Evolutionary conservation across 2,888 invertebrate genomes (phyloP).

Genomic region (Eledona agricola): DNA sequence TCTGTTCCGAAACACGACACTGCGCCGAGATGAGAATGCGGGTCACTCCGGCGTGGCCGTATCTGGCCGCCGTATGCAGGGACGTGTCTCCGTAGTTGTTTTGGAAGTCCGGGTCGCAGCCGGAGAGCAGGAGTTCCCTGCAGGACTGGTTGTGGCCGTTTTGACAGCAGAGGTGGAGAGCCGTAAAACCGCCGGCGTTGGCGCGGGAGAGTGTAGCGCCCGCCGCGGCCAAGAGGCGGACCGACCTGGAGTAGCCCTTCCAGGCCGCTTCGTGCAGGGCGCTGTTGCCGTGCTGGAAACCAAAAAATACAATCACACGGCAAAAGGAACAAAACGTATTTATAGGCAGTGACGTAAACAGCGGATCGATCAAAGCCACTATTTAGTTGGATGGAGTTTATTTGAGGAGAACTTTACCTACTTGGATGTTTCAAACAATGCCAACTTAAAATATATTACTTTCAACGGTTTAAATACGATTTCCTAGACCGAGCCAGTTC

Average conservation of each 20-base stretch:
- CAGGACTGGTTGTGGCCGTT: constrained; percentile 97
- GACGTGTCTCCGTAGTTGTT: constrained; percentile 97
- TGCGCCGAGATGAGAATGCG: constrained; percentile 92
- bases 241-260: constrained; percentile 91
- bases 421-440: too few relatives aligned
- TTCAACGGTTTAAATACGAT: too few relatives aligned
- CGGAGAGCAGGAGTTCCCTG: constrained; percentile 85
- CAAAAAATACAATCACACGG: constrained; percentile 1
- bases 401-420: too few relatives aligned
- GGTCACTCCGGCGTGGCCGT: constrained; percentile 96
- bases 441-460: too few relatives aligned
- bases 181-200: constrained; percentile 89
- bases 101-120: constrained; percentile 86
- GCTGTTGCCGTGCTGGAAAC: constrained; percentile 87
- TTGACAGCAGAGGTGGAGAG: constrained; percentile 95
- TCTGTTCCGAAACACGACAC: constrained; percentile 84
- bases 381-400: too few relatives aligned
- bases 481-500: too few relatives aligned
- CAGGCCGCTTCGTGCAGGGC: constrained; percentile 94
- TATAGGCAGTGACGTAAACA: neutral
- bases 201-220: constrained; percentile 71
- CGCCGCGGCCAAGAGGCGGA: constrained; percentile 76
- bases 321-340: neutral
- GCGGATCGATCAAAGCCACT: too few relatives aligned
- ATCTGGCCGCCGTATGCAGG: constrained; percentile 92